A percentile compares a stretch with the other conserved stretches of the same genome.
Evolutionary conservation across 2,797 vertebrate genomes (phyloP).

Genomic region (Melopsittacus undulatus): DNA sequence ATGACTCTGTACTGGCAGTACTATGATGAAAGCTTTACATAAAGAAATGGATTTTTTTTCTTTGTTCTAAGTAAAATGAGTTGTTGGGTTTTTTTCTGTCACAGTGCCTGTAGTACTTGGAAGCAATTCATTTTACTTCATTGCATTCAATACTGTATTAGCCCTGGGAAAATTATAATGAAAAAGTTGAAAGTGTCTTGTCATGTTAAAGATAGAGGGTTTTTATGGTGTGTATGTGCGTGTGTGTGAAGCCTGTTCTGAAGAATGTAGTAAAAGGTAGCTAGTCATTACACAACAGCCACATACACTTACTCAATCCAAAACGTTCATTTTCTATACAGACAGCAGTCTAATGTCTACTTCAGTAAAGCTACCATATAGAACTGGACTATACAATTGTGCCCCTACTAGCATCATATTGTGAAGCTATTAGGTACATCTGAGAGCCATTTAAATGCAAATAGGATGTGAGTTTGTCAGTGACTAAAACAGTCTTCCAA

Average conservation of each 20-base stretch:
- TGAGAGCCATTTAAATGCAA: conserved; percentile 58
- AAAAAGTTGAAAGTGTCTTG: neutral
- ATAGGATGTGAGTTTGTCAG: conserved; percentile 19
- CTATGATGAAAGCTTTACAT: neutral
- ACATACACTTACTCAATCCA: neutral
- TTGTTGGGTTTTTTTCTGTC: neutral
- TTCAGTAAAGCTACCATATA: neutral
- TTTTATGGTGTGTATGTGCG: accelerated
- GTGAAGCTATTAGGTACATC: neutral
- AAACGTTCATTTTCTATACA: neutral
- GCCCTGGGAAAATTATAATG: neutral
- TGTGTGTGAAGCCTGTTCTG: neutral
- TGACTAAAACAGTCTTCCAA: conserved; percentile 23
- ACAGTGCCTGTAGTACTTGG: neutral
- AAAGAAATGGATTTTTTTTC: neutral
- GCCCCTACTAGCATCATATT: neutral
- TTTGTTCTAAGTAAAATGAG: neutral
- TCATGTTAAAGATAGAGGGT: neutral
- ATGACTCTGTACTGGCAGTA: neutral
- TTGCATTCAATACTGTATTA: neutral
- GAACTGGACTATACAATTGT: neutral
- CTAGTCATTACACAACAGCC: neutral
- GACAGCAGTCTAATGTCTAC: neutral
- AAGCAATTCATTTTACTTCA: neutral
- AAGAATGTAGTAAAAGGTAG: neutral